Evolutionary conservation across 2,113 vertebrate species (phyloP).

Genomic region (Nanorana parkeri): DNA sequence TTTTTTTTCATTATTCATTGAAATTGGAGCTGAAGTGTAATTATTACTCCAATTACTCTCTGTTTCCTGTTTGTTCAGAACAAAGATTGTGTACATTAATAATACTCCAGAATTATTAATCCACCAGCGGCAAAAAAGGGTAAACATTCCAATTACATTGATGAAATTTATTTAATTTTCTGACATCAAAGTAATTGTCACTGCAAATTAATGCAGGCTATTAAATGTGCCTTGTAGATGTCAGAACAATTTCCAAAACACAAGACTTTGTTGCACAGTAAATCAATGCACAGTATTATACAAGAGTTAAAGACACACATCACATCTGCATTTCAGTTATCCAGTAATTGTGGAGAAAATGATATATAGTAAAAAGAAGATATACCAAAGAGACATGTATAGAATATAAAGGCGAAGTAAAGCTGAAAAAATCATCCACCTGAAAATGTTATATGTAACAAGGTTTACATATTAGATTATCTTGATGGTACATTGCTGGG

Average conservation of each 20-base stretch:
- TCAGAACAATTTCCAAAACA: slow-evolving; percentile 44
- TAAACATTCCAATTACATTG: slow-evolving; percentile 12
- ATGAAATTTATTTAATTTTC: slow-evolving; percentile 38
- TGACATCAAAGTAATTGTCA: slow-evolving; percentile 50
- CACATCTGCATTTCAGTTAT: slow-evolving; percentile 29
- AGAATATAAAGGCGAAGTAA: slow-evolving; percentile 20
- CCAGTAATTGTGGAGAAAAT: slow-evolving; percentile 30
- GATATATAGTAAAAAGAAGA: slow-evolving; percentile 15
- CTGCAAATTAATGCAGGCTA: slow-evolving; percentile 37
- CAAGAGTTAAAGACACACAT: slow-evolving; percentile 38
- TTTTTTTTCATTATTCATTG: neutral
- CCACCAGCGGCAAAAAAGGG: neutral
- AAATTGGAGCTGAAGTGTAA: no score
- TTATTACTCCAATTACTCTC: no score
- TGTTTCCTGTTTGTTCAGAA: neutral
- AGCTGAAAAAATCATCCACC: slow-evolving; percentile 17
- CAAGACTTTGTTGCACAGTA: slow-evolving; percentile 41
- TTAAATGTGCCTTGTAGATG: slow-evolving; percentile 38
- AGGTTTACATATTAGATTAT: neutral
- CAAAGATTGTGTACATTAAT: neutral
- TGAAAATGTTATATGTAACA: slow-evolving; percentile 19
- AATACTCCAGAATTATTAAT: neutral
- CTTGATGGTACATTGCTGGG: slow-evolving; percentile 6
- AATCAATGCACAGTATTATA: slow-evolving; percentile 49
- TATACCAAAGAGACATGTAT: slow-evolving; percentile 32